These are phyloP conservation scores for Clarias fuscus DNA, from an alignment of 2,797 vertebrate species.

Conservation along the genomic window DNA sequence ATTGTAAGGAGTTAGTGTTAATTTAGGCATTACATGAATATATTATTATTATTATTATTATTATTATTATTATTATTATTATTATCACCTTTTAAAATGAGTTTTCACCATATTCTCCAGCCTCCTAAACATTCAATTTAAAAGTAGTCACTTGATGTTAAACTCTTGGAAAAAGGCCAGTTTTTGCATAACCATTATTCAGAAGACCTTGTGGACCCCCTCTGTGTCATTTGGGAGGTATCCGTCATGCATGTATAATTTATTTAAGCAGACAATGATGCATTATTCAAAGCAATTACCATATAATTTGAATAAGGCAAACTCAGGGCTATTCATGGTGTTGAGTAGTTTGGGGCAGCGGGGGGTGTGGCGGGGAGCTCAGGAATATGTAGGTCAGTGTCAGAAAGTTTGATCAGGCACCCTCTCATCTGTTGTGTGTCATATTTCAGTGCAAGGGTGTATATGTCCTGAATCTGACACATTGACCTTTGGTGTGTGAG, in stretches of 20 bases:
- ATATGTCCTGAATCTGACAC: slow-evolving; percentile 22
- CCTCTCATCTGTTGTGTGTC: slow-evolving; percentile 31
- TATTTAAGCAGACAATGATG: slow-evolving; percentile 50
- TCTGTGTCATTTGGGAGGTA: slow-evolving; percentile 44
- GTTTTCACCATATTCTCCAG: background rate
- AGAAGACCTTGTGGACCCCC: slow-evolving; percentile 36
- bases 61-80: slow-evolving; percentile 7
- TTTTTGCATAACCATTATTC: slow-evolving; percentile 52
- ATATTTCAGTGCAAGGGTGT: slow-evolving; percentile 30
- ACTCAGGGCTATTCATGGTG: slow-evolving; percentile 34
- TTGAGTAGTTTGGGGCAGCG: slow-evolving; percentile 19
- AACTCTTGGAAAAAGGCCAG: slow-evolving; percentile 42
- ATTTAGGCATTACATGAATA: background rate
- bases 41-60: slow-evolving; percentile 7
- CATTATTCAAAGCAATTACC: slow-evolving; percentile 56
- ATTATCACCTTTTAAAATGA: background rate
- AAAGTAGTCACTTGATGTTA: slow-evolving; percentile 21
- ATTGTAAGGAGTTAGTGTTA: background rate
- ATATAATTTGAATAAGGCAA: slow-evolving; percentile 54
- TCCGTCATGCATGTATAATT: slow-evolving; percentile 53
- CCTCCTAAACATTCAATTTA: slow-evolving; percentile 9
- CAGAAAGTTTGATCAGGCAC: slow-evolving; percentile 41
- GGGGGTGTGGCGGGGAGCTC: background rate
- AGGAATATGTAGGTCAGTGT: slow-evolving; percentile 43
- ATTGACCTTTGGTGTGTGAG: background rate